Conservation (phyloP, 64 coral and sea anemone species). For the Hydrozoanthus tunicans region DNA sequence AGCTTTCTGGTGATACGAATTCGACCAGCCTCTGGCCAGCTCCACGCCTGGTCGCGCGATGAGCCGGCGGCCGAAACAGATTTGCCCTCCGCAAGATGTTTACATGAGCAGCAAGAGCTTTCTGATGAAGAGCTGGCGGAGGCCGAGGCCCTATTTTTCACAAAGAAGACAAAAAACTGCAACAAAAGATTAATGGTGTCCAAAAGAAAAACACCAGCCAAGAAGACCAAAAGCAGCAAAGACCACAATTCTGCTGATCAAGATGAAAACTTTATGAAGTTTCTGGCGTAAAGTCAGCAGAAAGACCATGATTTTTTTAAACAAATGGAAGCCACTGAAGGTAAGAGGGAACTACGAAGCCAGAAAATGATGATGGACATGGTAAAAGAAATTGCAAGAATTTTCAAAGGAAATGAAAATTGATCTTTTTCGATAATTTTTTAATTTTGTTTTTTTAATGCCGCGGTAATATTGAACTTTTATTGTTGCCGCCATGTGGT, state of each 20-base stretch:
- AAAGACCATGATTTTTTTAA: slow-evolving; percentile 7
- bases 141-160: slow-evolving; percentile 10
- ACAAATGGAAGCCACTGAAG: background rate
- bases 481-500: too few relatives aligned
- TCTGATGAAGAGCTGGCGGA: slow-evolving; percentile 13
- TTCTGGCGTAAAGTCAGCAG: background rate
- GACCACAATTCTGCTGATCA: background rate
- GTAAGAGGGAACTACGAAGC: slow-evolving; percentile 19
- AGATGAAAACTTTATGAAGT: background rate
- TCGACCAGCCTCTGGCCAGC: slow-evolving; percentile 12
- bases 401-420: slow-evolving; percentile 1
- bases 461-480: too few relatives aligned
- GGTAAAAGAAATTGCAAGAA: slow-evolving; percentile 15
- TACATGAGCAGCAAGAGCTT: background rate
- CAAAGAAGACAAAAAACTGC: background rate
- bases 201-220: slow-evolving; percentile 23
- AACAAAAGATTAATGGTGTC: background rate
- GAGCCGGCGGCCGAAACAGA: background rate
- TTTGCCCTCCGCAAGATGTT: slow-evolving; percentile 21
- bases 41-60: slow-evolving; percentile 3
- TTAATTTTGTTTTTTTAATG: too few relatives aligned
- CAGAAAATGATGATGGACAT: slow-evolving; percentile 18
- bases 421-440: too few relatives aligned
- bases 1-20: background rate
- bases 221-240: background rate